Conservation (phyloP, 2,888 invertebrate genomes). For the Cybosia mesomella region DNA sequence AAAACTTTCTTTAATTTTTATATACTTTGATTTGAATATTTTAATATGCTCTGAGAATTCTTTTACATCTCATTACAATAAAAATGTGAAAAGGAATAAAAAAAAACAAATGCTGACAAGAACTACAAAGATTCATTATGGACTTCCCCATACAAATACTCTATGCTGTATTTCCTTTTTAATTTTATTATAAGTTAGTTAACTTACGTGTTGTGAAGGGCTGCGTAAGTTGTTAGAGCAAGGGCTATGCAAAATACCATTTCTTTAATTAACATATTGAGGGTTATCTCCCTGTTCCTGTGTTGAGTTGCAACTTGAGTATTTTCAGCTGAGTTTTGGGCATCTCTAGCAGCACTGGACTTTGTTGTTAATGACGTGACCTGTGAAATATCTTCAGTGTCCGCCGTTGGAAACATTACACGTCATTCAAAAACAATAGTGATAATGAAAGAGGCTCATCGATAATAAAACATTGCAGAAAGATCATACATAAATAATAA, state of each 20-base stretch:
- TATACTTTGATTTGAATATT: not conserved
- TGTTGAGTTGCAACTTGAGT: conserved; percentile 70
- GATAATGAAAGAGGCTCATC: conserved; percentile 61
- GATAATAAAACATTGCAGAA: conserved; percentile 66
- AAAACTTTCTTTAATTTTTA: not conserved
- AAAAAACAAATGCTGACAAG: not conserved
- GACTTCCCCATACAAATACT: too few relatives aligned
- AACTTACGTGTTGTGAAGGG: conserved; percentile 90
- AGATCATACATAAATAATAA: conserved; percentile 39
- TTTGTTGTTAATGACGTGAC: conserved; percentile 78
- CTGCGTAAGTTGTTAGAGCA: conserved; percentile 89
- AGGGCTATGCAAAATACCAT: conserved; percentile 88
- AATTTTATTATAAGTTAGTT: conserved; percentile 16
- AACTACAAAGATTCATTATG: too few relatives aligned
- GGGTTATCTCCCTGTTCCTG: conserved; percentile 74
- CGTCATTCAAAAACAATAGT: conserved; percentile 82
- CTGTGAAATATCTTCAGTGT: conserved; percentile 79
- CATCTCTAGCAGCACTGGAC: conserved; percentile 76
- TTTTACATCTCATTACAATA: not conserved
- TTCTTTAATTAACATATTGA: conserved; percentile 89
- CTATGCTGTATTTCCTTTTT: not conserved
- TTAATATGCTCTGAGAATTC: too few relatives aligned
- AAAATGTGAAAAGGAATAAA: not conserved
- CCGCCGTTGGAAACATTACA: conserved; percentile 86
- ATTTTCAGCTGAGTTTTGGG: conserved; percentile 69